phyloP scores from a whole-genome alignment of 2,797 vertebrate species.

The Neoniphon sammara region DNA sequence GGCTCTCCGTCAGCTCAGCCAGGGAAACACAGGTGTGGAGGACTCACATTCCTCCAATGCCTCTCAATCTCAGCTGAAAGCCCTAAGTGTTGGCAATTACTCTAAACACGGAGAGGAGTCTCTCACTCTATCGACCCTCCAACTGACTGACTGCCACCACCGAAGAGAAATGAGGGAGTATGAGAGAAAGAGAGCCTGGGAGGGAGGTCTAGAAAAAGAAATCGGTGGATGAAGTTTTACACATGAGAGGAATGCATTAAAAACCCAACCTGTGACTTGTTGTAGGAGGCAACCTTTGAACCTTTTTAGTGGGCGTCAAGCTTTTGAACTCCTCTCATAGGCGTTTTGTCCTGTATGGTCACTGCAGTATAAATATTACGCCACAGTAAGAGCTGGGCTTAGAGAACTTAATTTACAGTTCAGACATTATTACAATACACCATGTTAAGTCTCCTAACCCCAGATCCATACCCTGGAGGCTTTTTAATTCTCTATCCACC shows the following conservation, averaged over 20 bases:
- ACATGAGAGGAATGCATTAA: not conserved
- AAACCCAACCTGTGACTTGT: constrained; percentile 15
- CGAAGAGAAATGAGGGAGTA: constrained; percentile 41
- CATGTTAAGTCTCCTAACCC: not conserved
- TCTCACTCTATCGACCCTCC: constrained; percentile 47
- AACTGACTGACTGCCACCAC: constrained; percentile 40
- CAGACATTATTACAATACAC: not conserved
- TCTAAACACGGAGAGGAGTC: constrained; percentile 45
- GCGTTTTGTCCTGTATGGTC: not conserved
- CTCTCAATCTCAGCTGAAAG: constrained; percentile 68
- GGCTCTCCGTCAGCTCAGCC: constrained; percentile 47
- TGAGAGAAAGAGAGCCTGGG: not conserved
- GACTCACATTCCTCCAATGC: constrained; percentile 43
- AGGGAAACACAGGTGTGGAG: constrained; percentile 54
- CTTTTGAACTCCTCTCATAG: not conserved
- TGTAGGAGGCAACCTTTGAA: not conserved
- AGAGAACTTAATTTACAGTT: too few relatives aligned
- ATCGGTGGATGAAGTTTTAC: not conserved
- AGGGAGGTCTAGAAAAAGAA: not conserved
- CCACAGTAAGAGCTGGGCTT: not conserved
- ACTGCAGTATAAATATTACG: not conserved
- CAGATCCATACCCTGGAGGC: not conserved
- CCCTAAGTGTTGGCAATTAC: constrained; percentile 73
- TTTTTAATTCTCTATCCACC: not conserved
- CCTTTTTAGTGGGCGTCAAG: not conserved